Conservation (phyloP, 1,140 invertebrate species). For the Ceratina japonica region DNA sequence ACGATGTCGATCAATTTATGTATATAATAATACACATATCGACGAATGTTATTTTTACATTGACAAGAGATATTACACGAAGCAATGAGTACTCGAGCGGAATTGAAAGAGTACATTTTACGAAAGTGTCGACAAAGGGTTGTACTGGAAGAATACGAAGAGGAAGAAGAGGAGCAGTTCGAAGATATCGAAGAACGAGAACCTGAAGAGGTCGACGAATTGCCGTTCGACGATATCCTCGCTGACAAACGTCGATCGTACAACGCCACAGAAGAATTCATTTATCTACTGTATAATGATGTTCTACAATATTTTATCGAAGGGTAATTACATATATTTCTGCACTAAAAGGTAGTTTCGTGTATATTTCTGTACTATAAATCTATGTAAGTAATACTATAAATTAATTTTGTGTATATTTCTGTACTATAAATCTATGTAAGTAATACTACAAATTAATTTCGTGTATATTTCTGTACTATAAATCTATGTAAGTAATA, state of each 20-base stretch:
- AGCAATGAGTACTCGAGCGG: not conserved
- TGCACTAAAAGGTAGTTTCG: no score
- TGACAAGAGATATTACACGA: slow-evolving; percentile 5
- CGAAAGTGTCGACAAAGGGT: slow-evolving; percentile 33
- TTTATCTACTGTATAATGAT: slow-evolving; percentile 60
- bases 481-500: no score
- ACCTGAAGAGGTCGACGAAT: slow-evolving; percentile 20
- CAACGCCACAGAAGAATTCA: slow-evolving; percentile 52
- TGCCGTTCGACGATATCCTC: slow-evolving; percentile 48
- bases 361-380: no score
- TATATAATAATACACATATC: no score
- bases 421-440: no score
- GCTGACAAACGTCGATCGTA: slow-evolving; percentile 55
- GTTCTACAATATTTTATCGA: slow-evolving; percentile 43
- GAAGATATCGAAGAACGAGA: slow-evolving; percentile 5
- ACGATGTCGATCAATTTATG: no score
- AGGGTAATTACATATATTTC: slow-evolving; percentile 49
- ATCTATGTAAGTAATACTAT: no score
- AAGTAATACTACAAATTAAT: no score
- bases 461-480: no score
- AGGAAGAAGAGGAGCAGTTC: slow-evolving; percentile 17
- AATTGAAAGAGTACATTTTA: not conserved
- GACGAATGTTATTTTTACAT: not conserved
- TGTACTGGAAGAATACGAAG: not conserved
- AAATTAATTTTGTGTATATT: no score